Evolutionary conservation across 2,888 invertebrate species (phyloP).

Genomic region (Apotomis capreana): DNA sequence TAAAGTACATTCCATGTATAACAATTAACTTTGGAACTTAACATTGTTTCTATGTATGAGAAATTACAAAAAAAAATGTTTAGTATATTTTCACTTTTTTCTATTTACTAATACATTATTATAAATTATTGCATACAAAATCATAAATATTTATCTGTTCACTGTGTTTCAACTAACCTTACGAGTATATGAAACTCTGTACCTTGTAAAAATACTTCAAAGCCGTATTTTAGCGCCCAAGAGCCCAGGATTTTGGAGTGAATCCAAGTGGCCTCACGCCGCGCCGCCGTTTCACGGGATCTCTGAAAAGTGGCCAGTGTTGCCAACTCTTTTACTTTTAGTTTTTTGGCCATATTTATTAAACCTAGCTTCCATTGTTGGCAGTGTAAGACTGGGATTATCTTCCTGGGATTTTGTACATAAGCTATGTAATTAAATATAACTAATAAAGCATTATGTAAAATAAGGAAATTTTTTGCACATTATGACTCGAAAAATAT

Average conservation of each 20-base stretch:
- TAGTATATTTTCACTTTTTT: too few relatives aligned
- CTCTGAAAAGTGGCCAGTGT: slow-evolving; percentile 61
- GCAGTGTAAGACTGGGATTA: slow-evolving; percentile 15
- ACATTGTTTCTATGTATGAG: too few relatives aligned
- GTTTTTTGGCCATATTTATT: slow-evolving; percentile 50
- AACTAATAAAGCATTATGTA: too few relatives aligned
- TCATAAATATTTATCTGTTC: too few relatives aligned
- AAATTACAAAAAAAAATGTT: too few relatives aligned
- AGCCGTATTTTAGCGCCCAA: background rate
- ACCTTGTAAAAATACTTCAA: background rate
- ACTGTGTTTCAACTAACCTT: too few relatives aligned
- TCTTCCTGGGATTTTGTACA: background rate
- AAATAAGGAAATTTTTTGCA: too few relatives aligned
- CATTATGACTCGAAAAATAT: too few relatives aligned
- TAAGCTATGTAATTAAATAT: background rate
- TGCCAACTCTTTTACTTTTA: slow-evolving; percentile 46
- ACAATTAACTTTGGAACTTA: too few relatives aligned
- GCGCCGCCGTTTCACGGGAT: slow-evolving; percentile 61
- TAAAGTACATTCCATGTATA: too few relatives aligned
- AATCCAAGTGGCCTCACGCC: slow-evolving; percentile 51
- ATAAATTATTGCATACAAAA: too few relatives aligned
- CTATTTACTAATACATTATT: too few relatives aligned
- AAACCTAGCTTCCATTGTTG: slow-evolving; percentile 46
- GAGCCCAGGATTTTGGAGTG: slow-evolving; percentile 42
- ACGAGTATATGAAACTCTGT: background rate